These are phyloP conservation scores for Athalia cordata DNA, from an alignment of 2,888 invertebrate genomes.

Conservation along the genomic window DNA sequence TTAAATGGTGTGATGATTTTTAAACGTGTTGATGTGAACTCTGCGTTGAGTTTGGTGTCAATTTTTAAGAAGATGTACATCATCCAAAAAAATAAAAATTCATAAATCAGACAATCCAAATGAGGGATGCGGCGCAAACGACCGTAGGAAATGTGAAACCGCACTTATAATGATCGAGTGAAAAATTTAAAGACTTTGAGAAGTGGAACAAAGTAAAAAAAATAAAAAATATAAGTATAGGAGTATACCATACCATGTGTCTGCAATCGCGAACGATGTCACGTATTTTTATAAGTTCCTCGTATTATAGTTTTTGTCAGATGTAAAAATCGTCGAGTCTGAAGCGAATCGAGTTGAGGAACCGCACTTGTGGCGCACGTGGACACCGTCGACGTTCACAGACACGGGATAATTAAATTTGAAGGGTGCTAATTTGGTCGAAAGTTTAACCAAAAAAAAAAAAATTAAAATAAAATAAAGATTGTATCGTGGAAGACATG, in stretches of 20 bases:
- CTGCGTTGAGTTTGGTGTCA: too few relatives aligned
- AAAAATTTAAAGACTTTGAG: background rate
- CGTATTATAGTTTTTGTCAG: background rate
- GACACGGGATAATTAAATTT: slow-evolving; percentile 67
- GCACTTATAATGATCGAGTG: too few relatives aligned
- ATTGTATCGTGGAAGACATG: background rate
- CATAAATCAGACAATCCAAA: too few relatives aligned
- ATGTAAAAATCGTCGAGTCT: background rate
- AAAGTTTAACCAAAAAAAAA: slow-evolving; percentile 45
- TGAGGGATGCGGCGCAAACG: too few relatives aligned
- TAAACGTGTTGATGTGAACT: too few relatives aligned
- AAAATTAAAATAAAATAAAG: slow-evolving; percentile 50
- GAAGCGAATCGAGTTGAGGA: background rate
- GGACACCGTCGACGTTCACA: slow-evolving; percentile 41
- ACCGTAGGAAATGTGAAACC: too few relatives aligned
- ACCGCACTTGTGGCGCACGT: background rate
- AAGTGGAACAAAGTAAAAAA: background rate
- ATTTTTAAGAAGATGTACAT: too few relatives aligned
- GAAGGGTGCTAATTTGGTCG: slow-evolving; percentile 61
- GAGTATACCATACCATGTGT: slow-evolving; percentile 38
- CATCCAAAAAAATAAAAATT: too few relatives aligned
- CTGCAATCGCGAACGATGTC: slow-evolving; percentile 2
- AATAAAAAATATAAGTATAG: background rate
- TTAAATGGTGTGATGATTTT: too few relatives aligned
- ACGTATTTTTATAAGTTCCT: background rate